Conservation (phyloP, 2,113 vertebrate species). For the Aptenodytes forsteri region DNA sequence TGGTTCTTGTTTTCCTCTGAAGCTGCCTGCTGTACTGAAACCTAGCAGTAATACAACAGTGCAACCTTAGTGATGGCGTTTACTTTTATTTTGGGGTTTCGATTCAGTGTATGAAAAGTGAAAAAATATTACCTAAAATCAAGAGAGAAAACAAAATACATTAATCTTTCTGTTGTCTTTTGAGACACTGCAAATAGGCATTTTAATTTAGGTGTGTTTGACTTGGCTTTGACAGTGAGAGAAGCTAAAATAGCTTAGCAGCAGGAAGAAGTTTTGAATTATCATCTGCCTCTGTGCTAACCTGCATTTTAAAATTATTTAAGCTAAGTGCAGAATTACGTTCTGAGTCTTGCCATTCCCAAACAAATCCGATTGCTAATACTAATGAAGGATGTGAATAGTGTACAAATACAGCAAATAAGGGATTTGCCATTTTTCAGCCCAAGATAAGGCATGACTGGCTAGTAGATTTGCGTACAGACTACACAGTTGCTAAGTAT, state of each 20-base stretch:
- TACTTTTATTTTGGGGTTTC: neutral
- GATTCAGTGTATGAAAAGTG: neutral
- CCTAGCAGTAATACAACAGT: neutral
- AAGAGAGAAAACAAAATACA: neutral
- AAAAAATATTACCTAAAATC: neutral
- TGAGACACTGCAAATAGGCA: neutral
- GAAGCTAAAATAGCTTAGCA: conserved; percentile 11
- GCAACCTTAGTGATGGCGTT: neutral
- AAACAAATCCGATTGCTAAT: neutral
- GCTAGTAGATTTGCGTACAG: neutral
- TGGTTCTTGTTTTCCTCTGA: neutral
- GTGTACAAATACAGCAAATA: neutral
- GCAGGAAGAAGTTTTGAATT: neutral
- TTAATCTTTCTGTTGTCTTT: neutral
- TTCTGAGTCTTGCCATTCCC: neutral
- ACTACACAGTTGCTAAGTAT: neutral
- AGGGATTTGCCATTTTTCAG: neutral
- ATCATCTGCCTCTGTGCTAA: neutral
- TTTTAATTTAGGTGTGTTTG: conserved; percentile 27
- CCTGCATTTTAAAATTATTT: conserved; percentile 8
- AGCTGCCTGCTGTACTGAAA: neutral
- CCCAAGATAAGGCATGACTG: neutral
- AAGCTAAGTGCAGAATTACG: neutral
- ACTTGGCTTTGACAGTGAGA: neutral
- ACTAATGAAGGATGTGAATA: neutral